A percentile compares a stretch with the other conserved stretches of the same genome.
phyloP scores from a whole-genome alignment of 2,888 invertebrate species.

The Synergus gifuensis region DNA sequence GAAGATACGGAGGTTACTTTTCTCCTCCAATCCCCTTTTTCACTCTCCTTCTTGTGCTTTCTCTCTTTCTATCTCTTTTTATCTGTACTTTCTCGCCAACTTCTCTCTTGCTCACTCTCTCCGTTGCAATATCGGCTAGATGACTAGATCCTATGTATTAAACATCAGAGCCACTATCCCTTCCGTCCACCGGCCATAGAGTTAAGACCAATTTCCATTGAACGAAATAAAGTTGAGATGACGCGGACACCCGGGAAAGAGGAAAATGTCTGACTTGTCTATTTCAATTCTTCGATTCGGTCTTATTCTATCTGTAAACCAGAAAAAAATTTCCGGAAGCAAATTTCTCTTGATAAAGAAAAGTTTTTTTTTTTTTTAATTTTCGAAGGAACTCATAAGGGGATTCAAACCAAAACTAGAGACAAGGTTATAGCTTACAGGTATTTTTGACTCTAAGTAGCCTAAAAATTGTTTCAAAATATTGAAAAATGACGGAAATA shows the following conservation, averaged over 20 bases:
- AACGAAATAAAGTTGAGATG: conserved; percentile 53
- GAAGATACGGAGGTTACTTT: conserved; percentile 67
- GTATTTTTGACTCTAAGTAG: background rate
- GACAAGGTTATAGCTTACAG: background rate
- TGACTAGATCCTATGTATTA: conserved; percentile 73
- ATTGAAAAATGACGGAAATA: too few species aligned
- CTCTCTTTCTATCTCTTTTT: conserved; percentile 15
- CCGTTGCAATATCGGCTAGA: conserved; percentile 71
- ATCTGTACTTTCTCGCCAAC: conserved; percentile 11
- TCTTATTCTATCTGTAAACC: background rate
- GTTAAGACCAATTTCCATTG: conserved; percentile 56
- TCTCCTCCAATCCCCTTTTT: conserved; percentile 31
- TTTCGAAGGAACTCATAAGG: background rate
- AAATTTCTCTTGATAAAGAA: background rate
- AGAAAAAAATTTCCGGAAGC: background rate
- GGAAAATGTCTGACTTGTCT: conserved; percentile 26
- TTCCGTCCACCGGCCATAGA: conserved; percentile 44
- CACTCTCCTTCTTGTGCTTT: conserved; percentile 38
- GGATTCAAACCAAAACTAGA: background rate
- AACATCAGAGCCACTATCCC: conserved; percentile 66
- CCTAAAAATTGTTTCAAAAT: background rate
- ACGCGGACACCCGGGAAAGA: conserved; percentile 40
- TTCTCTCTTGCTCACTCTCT: conserved; percentile 51
- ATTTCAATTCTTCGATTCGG: conserved; percentile 16
- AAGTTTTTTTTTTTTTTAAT: background rate